phyloP scores from a whole-genome alignment of 2,797 vertebrate species.

The Pelobates cultripes region DNA sequence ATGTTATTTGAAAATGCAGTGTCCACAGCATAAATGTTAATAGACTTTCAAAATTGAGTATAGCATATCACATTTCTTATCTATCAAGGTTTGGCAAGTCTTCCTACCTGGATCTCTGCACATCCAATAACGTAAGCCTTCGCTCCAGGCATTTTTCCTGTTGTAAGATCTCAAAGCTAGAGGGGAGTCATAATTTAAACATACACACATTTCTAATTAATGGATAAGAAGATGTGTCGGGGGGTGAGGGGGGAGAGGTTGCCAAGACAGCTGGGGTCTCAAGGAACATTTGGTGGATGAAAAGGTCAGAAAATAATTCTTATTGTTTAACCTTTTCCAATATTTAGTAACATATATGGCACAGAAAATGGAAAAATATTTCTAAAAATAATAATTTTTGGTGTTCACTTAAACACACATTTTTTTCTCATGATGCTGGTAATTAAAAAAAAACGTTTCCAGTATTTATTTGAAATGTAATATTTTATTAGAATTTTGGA shows the following conservation, averaged over 20 bases:
- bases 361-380: not conserved
- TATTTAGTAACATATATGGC: not conserved
- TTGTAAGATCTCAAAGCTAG: constrained; percentile 23
- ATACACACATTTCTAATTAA: constrained; percentile 35
- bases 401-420: not conserved
- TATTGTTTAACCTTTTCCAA: not conserved
- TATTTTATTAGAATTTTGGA: no score
- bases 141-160: constrained; percentile 27
- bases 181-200: constrained; percentile 42
- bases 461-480: no score
- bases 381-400: no score
- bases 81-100: not conserved
- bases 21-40: constrained; percentile 27
- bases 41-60: constrained; percentile 13
- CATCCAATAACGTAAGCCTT: constrained; percentile 1
- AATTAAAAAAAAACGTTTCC: no score
- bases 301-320: not conserved
- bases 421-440: not conserved
- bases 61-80: constrained; percentile 3
- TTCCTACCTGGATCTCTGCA: constrained; percentile 3
- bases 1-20: constrained; percentile 23
- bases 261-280: constrained; percentile 12
- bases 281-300: not conserved
- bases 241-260: not conserved
- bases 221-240: not conserved